Percentiles rank a stretch among this genome's conserved stretches.
Conservation (phyloP, 2,888 invertebrate genomes). For the Lysandra coridon region DNA sequence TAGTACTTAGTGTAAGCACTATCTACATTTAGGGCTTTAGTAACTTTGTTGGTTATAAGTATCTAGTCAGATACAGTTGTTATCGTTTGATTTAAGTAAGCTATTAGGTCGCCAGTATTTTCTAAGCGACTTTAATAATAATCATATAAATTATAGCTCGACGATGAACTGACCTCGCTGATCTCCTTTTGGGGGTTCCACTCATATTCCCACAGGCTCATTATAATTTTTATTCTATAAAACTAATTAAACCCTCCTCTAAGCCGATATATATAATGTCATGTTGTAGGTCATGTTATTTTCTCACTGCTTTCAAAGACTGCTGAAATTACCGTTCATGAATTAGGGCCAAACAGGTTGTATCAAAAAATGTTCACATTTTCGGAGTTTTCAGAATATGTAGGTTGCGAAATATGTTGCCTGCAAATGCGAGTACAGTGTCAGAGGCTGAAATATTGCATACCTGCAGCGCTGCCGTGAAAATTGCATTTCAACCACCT, state of each 20-base stretch:
- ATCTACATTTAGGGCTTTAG: neutral
- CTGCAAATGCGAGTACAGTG: conserved; percentile 16
- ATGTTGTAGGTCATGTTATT: neutral
- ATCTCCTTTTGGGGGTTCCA: too few relatives aligned
- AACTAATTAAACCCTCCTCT: too few relatives aligned
- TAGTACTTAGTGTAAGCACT: conserved; percentile 10
- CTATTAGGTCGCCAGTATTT: neutral
- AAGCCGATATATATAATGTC: too few relatives aligned
- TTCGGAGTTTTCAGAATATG: conserved; percentile 13
- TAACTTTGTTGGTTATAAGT: neutral
- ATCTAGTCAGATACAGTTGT: neutral
- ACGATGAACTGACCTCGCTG: too few relatives aligned
- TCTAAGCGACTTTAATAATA: neutral
- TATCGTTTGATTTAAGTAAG: neutral
- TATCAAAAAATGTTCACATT: neutral
- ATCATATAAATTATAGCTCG: too few relatives aligned
- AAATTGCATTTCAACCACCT: conserved; percentile 18
- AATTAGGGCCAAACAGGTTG: neutral
- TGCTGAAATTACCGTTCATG: neutral
- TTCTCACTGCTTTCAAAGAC: neutral
- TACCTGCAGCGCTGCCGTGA: conserved; percentile 23
- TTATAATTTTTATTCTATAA: too few relatives aligned
- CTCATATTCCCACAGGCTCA: too few relatives aligned
- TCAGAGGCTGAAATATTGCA: conserved; percentile 32
- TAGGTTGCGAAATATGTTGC: neutral